A percentile compares a stretch with the other conserved stretches of the same genome.
phyloP scores from a whole-genome alignment of 2,888 invertebrate genomes.

The Erynnis tages region DNA sequence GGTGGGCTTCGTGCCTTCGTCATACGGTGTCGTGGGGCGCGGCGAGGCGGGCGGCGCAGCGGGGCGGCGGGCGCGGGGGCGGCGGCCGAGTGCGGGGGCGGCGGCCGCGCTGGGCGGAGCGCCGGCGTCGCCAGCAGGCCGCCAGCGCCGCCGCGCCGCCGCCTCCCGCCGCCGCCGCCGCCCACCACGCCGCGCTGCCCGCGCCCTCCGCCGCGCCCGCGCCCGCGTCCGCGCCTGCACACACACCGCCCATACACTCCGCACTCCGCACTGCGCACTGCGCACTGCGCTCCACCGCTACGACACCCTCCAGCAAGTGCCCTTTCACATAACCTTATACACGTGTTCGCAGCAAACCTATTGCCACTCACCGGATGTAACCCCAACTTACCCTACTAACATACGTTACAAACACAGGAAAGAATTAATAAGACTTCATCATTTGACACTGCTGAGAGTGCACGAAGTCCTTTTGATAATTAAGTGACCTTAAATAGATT shows the following conservation, averaged over 20 bases:
- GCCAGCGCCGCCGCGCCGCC: slow-evolving; percentile 42
- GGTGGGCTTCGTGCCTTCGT: slow-evolving; percentile 43
- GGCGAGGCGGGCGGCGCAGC: slow-evolving; percentile 65
- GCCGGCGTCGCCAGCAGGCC: slow-evolving; percentile 54
- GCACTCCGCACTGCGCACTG: no score
- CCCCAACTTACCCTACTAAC: no score
- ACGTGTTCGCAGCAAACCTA: no score
- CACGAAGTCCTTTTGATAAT: no score
- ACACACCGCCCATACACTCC: slow-evolving; percentile 35
- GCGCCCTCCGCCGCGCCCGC: slow-evolving; percentile 41
- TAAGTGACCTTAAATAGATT: no score
- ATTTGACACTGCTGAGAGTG: no score
- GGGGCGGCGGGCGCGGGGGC: slow-evolving; percentile 70
- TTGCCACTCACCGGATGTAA: no score
- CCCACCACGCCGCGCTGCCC: slow-evolving; percentile 47
- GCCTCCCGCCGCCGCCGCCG: slow-evolving; percentile 43
- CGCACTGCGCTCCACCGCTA: no score
- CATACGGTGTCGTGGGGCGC: slow-evolving; percentile 67
- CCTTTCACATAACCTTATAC: no score
- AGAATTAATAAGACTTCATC: no score
- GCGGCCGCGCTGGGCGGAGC: slow-evolving; percentile 63
- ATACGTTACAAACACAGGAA: no score
- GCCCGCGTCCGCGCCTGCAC: slow-evolving; percentile 50
- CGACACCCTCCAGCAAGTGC: no score
- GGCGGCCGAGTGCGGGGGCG: slow-evolving; percentile 52